Base-by-base conservation (phyloP, 92 coral and sea anemone genomes). In the Virgularia gustaviana region DNA sequence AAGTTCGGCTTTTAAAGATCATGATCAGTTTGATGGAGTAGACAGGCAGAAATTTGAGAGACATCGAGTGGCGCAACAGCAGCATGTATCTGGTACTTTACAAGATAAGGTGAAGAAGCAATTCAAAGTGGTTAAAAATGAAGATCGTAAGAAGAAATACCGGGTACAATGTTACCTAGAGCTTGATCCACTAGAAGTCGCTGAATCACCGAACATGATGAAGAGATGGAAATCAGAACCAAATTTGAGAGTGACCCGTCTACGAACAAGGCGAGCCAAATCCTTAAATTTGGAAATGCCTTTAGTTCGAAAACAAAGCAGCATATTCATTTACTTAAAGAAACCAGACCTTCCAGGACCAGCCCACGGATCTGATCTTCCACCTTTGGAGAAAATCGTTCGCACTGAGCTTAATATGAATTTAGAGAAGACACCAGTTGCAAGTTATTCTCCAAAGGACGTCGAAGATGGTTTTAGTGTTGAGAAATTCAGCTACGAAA, bases 181-280 rank as follows among this genome's bases (percentile, higher is more conserved):
- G 47, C 36, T 68, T 32, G 19, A 31, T 6, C 47, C 75, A 13
- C 16, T 68, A 15, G 57, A 31, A 43, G 28, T n/a, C 41, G 18
- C 36, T 2, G 55, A 65, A 15, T 31, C 60, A n/a, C 25, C 25
- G 38, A 49, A 33, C 49, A 27, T 38, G 6, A 9, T 34, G 35
- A 68, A 39, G 51, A 28, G 28, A 30, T 68, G 75, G 75, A 68
- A 68, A 49, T 68, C 75, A 27, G 75, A 68, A 32, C 75, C 75
- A 32, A 68, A 20, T 15, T 61, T 68, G 36, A 68, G 51, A 16
- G 45, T 68, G n/a, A 37, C n/a, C 9, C 60, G 39, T 31, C 45
- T 7, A 68, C 31, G 35, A 66, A 30, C 56, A 49, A 22, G 55
- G 61, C 75, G 75, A 32, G 47, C 41, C 27, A 68, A 68, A 61